These are phyloP conservation scores for Drosophila limbata DNA, from an alignment of 2,888 invertebrate genomes.

Conservation along the genomic window DNA sequence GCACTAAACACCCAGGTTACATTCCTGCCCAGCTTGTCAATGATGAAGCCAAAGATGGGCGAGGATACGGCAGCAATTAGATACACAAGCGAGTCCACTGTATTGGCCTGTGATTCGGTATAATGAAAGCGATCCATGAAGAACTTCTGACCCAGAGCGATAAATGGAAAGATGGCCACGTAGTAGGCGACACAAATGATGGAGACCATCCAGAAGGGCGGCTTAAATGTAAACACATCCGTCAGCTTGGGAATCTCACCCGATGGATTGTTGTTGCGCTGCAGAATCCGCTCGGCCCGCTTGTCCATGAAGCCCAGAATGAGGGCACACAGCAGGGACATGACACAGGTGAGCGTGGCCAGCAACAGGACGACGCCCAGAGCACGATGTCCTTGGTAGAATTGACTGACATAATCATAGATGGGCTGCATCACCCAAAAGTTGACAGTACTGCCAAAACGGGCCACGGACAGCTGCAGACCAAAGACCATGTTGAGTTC, in stretches of 20 bases:
- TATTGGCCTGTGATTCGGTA: slow-evolving; percentile 90
- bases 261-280: slow-evolving; percentile 88
- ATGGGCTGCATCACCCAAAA: slow-evolving; percentile 96
- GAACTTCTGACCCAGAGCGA: slow-evolving; percentile 97
- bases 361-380: slow-evolving; percentile 91
- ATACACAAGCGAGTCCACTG: slow-evolving; percentile 94
- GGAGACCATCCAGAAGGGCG: slow-evolving; percentile 95
- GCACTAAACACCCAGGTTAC: slow-evolving; percentile 94
- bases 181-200: slow-evolving; percentile 97
- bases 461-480: slow-evolving; percentile 96
- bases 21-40: slow-evolving; percentile 96
- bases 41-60: slow-evolving; percentile 94
- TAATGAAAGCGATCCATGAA: slow-evolving; percentile 93
- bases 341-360: slow-evolving; percentile 93
- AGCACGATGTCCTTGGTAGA: slow-evolving; percentile 89
- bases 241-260: slow-evolving; percentile 89
- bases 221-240: slow-evolving; percentile 92
- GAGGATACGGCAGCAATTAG: slow-evolving; percentile 93
- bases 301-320: slow-evolving; percentile 93
- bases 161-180: slow-evolving; percentile 97
- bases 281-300: slow-evolving; percentile 92
- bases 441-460: slow-evolving; percentile 97
- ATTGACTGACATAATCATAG: slow-evolving; percentile 90
- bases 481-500: slow-evolving; percentile 99
- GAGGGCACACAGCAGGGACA: slow-evolving; percentile 93